Base-by-base conservation (phyloP, 1,140 invertebrate genomes). In the Drosophila azteca region DNA sequence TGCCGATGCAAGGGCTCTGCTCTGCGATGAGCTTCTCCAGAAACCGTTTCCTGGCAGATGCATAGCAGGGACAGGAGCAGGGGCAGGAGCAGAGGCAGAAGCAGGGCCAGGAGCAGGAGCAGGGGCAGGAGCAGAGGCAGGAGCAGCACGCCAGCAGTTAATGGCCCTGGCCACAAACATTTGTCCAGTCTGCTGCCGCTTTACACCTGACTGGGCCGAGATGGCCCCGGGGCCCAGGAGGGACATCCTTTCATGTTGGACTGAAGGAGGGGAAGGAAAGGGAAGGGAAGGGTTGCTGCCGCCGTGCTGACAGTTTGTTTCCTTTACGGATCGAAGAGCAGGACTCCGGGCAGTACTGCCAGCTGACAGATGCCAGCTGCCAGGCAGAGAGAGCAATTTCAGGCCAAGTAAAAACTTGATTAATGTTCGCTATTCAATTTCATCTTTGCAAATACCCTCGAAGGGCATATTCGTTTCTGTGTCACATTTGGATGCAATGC, bases 351-450 rank as follows among this genome's bases (percentile, higher is more conserved):
- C 53, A 11, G n/a, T n/a, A n/a, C 58, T 50, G 54, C 41, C 35
- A 49, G 35, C 7, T 48, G 17, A 29, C 50, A 55, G 60, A 35
- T n/a, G n/a, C n/a, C n/a, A n/a, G 17, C 17, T 20, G 17, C 17
- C 17, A 1, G 17, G 17, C 17, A 20, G 17, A 20, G 31, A 31
- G 57, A 60, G 54, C 70, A 54, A 35, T 67, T 74, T 29, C 44
- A 43, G 17, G 20, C 45, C 57, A 49, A 49, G 43, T 53, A 50
- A 64, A 75, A 79, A 44, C 48, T 62, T 76, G 78, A 80, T 80
- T 80, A 80, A 80, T 80, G 77, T 65, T 11, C 45, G 55, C 64
- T 57, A 53, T 76, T 76, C 64, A 58, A 76, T 76, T 76, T 62
- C 50, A 45, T 55, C 31, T 24, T 46, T 43, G 7, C 35, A 4